These are phyloP conservation scores for Emydoidea blandingii DNA, from an alignment of 2,797 vertebrate species.

Conservation along the genomic window DNA sequence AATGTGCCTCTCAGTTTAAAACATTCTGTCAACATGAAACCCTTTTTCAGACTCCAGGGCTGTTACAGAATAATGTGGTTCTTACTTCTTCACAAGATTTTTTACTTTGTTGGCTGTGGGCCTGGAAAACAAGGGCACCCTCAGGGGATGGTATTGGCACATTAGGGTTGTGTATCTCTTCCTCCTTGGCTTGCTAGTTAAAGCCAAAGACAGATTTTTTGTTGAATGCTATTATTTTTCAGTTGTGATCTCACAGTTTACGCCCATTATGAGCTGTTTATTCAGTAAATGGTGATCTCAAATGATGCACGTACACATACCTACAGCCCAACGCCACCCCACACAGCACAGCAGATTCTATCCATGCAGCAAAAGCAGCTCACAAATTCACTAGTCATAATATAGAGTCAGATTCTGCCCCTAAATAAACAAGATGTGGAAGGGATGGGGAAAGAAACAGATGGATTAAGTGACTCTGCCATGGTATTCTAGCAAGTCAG, in stretches of 20 bases:
- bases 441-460: conserved; percentile 3
- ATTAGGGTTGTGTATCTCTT: conserved; percentile 33
- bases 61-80: conserved; percentile 60
- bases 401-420: not conserved
- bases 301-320: not conserved
- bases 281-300: not conserved
- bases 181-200: not conserved
- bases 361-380: not conserved
- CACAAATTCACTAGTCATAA: not conserved
- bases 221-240: conserved; percentile 39
- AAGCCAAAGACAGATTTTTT: not conserved
- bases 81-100: conserved; percentile 51
- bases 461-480: conserved; percentile 54
- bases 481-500: conserved; percentile 32
- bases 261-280: not conserved
- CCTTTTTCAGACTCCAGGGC: conserved; percentile 55
- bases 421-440: not conserved
- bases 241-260: conserved; percentile 34
- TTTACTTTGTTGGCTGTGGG: conserved; percentile 58
- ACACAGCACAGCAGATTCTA: not conserved
- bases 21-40: conserved; percentile 59
- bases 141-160: conserved; percentile 44
- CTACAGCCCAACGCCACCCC: not conserved
- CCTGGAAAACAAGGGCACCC: conserved; percentile 8
- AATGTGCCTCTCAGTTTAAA: conserved; percentile 71